Percentiles rank a stretch among this genome's conserved stretches.
phyloP scores from a whole-genome alignment of 2,888 invertebrate species.

The Leptopilina syphax region DNA sequence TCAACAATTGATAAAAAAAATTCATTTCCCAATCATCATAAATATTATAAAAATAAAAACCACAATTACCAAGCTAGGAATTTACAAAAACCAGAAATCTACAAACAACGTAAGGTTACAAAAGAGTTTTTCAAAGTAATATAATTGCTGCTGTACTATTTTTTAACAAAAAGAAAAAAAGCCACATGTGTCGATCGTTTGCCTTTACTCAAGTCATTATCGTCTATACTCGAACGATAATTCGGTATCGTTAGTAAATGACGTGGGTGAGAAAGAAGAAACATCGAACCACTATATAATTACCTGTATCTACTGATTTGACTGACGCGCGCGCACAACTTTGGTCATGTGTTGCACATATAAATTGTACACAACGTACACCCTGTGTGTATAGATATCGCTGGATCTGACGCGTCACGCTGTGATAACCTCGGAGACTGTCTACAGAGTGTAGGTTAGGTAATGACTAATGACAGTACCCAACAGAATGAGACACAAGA shows the following conservation, averaged over 20 bases:
- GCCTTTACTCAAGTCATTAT: constrained; percentile 21
- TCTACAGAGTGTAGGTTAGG: constrained; percentile 51
- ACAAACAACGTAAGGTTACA: too few species aligned
- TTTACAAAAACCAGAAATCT: too few species aligned
- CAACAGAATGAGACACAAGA: constrained; percentile 11
- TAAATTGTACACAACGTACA: constrained; percentile 35
- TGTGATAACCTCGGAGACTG: constrained; percentile 58
- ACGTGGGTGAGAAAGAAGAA: constrained; percentile 37
- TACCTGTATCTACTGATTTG: constrained; percentile 38
- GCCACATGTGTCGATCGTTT: neutral
- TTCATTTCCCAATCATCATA: too few species aligned
- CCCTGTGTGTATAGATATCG: constrained; percentile 34
- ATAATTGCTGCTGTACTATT: neutral
- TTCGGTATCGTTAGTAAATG: constrained; percentile 35
- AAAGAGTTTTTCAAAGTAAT: too few species aligned
- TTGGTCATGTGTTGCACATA: constrained; percentile 25
- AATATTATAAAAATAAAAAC: too few species aligned
- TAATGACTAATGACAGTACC: constrained; percentile 39
- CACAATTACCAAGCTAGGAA: too few species aligned
- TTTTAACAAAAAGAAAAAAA: neutral
- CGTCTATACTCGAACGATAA: constrained; percentile 32
- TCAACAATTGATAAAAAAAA: too few species aligned
- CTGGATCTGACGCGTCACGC: constrained; percentile 58
- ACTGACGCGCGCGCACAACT: neutral
- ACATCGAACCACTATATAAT: constrained; percentile 23